phyloP scores from a whole-genome alignment of 2,888 invertebrate genomes.

The Brachypterus glaber region DNA sequence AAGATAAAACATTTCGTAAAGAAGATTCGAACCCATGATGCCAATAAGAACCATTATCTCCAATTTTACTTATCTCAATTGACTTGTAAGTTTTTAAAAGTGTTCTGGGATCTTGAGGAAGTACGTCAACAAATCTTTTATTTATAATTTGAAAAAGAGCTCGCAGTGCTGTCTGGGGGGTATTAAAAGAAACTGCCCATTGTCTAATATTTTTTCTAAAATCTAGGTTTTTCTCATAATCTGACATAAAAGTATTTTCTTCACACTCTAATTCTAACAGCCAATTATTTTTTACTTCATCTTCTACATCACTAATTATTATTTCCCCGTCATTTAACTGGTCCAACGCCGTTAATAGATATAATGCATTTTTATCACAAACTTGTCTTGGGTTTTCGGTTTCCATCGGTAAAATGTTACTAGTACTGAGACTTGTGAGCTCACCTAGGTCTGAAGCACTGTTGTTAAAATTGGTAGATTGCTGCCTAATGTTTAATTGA shows the following conservation, averaged over 20 bases:
- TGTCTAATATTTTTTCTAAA: constrained; percentile 9
- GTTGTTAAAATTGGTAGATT: too few relatives aligned
- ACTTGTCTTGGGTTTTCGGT: background rate
- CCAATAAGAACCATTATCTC: constrained; percentile 14
- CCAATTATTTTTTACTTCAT: background rate
- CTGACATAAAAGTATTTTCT: constrained; percentile 2
- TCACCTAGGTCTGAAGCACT: background rate
- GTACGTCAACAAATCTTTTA: constrained; percentile 8
- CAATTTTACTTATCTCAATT: constrained; percentile 10
- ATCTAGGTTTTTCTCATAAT: too few relatives aligned
- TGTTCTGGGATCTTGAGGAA: constrained; percentile 20
- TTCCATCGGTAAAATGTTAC: background rate
- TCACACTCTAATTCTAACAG: background rate
- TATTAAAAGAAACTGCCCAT: constrained; percentile 14
- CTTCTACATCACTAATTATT: background rate
- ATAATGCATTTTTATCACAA: background rate
- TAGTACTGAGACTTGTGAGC: background rate
- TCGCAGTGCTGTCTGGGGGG: constrained; percentile 4
- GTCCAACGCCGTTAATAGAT: background rate
- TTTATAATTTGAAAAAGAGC: constrained; percentile 6
- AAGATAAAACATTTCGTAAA: constrained; percentile 5
- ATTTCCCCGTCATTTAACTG: background rate
- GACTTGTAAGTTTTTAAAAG: constrained; percentile 12
- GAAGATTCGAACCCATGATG: constrained; percentile 15
- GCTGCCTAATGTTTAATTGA: too few relatives aligned